These are phyloP conservation scores for Dermolepida albohirtum DNA, from an alignment of 2,888 invertebrate species.

Conservation along the genomic window DNA sequence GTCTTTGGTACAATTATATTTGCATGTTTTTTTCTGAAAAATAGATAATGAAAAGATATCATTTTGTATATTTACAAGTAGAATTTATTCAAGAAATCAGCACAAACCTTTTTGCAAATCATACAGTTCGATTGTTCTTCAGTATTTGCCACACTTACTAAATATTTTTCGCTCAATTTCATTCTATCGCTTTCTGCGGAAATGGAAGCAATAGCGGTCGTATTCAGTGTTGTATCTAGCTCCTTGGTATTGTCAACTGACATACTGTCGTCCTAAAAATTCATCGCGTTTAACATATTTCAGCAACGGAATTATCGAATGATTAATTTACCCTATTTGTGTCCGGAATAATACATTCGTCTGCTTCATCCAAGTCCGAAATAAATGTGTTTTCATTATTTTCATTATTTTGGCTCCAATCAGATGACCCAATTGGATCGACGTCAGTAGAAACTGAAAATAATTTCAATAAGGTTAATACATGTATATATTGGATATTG, in stretches of 20 bases:
- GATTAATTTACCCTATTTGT: conserved; percentile 2
- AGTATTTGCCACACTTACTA: conserved; percentile 19
- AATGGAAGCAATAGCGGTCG: background rate
- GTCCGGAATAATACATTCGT: conserved; percentile 73
- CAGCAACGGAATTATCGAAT: background rate
- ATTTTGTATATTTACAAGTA: conserved; percentile 4
- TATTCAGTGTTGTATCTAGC: background rate
- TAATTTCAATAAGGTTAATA: background rate
- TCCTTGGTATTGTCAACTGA: background rate
- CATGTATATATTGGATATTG: background rate
- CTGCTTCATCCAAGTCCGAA: conserved; percentile 37
- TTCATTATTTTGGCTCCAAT: conserved; percentile 51
- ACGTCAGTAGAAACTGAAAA: conserved; percentile 46
- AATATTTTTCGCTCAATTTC: conserved; percentile 26
- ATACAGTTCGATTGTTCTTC: conserved; percentile 10
- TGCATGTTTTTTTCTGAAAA: conserved; percentile 59
- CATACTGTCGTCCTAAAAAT: conserved; percentile 13
- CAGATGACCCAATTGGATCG: conserved; percentile 51
- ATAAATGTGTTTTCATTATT: conserved; percentile 49
- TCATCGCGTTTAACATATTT: background rate
- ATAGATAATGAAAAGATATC: conserved; percentile 36
- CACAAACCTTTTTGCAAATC: conserved; percentile 25
- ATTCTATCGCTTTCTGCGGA: conserved; percentile 17
- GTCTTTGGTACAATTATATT: conserved; percentile 59
- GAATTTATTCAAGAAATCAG: background rate